Conservation (phyloP, 2,888 invertebrate genomes). For the Zootermopsis nevadensis region DNA sequence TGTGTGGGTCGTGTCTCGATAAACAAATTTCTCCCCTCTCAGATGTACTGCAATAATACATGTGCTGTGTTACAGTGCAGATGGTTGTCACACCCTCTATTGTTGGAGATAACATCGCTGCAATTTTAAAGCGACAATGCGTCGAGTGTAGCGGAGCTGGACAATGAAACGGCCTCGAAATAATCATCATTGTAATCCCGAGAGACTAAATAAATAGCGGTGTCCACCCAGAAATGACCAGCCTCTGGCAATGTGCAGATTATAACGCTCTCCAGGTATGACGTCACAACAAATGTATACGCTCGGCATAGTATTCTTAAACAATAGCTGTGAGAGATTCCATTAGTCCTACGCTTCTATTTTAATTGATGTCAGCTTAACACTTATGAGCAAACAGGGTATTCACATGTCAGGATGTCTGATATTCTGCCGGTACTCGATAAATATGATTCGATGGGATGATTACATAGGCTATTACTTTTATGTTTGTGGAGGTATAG, state of each 20-base stretch:
- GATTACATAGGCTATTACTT: no score
- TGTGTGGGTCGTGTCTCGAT: conserved; percentile 4
- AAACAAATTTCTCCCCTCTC: conserved; percentile 11
- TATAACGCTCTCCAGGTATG: conserved; percentile 19
- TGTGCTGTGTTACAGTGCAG: neutral
- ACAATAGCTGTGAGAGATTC: conserved; percentile 21
- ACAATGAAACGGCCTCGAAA: neutral
- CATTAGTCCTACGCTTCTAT: conserved; percentile 12
- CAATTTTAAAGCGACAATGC: conserved; percentile 31
- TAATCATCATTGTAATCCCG: conserved; percentile 8
- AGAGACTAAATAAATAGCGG: conserved; percentile 21
- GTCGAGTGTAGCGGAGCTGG: conserved; percentile 8
- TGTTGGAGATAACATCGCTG: conserved; percentile 10
- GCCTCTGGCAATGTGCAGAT: neutral
- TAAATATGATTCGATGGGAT: no score
- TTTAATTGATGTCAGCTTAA: conserved; percentile 23
- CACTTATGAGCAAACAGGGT: conserved; percentile 9
- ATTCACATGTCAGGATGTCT: neutral
- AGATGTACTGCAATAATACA: conserved; percentile 16
- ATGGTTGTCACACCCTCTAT: conserved; percentile 12
- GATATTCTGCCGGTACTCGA: no score
- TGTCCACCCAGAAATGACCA: neutral
- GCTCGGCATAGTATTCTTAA: conserved; percentile 16
- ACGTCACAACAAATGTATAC: conserved; percentile 5
- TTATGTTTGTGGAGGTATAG: no score